Conservation (phyloP, 2,888 invertebrate species). For the Tridacna crocea region DNA sequence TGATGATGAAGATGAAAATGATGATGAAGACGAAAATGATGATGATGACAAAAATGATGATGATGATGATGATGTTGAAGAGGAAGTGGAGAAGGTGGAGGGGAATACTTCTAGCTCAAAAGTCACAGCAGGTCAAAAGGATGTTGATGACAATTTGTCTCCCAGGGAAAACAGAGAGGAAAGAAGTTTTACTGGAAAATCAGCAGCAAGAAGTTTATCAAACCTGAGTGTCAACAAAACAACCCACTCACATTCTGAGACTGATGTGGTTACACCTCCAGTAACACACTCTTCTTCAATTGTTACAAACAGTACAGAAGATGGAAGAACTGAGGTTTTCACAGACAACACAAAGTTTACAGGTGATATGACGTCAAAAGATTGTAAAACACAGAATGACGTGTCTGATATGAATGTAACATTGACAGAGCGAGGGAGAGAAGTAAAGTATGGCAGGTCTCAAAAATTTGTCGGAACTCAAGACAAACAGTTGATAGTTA, state of each 20-base stretch:
- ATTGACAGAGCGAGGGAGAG: neutral
- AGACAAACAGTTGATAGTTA: neutral
- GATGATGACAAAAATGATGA: no score
- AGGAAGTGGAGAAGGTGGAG: no score
- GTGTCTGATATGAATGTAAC: neutral
- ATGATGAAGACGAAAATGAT: no score
- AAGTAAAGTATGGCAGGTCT: neutral
- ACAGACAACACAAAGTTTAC: neutral
- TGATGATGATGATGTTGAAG: no score
- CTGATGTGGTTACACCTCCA: neutral
- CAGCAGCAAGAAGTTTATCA: neutral
- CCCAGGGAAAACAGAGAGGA: neutral
- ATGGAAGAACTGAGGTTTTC: neutral
- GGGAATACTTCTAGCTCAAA: no score
- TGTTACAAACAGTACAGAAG: neutral
- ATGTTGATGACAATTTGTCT: neutral
- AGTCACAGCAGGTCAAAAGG: neutral
- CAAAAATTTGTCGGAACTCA: neutral
- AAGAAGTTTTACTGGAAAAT: neutral
- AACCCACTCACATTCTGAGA: neutral
- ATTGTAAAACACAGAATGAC: neutral
- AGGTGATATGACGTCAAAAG: neutral
- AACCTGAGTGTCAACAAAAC: neutral
- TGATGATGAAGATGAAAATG: no score
- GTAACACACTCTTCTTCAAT: neutral